Evolutionary conservation across 2,888 invertebrate species (phyloP).

Genomic region (Drosophila infuscata): DNA sequence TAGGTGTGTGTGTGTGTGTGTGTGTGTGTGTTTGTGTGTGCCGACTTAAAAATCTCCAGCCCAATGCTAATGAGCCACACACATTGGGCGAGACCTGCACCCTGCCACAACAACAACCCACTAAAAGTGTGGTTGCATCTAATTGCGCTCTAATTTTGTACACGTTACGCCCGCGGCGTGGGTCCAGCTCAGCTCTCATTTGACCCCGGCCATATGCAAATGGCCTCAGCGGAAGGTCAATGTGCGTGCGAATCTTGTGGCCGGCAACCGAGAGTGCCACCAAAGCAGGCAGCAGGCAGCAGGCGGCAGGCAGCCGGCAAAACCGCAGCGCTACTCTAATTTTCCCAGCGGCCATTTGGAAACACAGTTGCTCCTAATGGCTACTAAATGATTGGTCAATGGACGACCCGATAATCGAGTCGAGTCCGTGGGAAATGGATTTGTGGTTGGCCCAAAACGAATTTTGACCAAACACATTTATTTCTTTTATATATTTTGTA

Average conservation of each 20-base stretch:
- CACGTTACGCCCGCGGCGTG: slow-evolving; percentile 64
- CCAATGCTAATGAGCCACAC: slow-evolving; percentile 67
- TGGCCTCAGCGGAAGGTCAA: slow-evolving; percentile 76
- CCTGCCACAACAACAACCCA: slow-evolving; percentile 2
- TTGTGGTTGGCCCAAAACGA: slow-evolving; percentile 54
- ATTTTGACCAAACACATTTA: slow-evolving; percentile 5
- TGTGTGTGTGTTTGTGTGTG: slow-evolving; percentile 3
- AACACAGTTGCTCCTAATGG: slow-evolving; percentile 43
- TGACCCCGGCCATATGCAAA: slow-evolving; percentile 68
- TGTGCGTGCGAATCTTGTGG: slow-evolving; percentile 74
- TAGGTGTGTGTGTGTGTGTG: neutral
- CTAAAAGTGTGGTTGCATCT: slow-evolving; percentile 58
- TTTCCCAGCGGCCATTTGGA: slow-evolving; percentile 49
- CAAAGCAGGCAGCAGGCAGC: slow-evolving; percentile 28
- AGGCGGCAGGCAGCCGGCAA: slow-evolving; percentile 21
- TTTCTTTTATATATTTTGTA: neutral
- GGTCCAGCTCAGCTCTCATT: slow-evolving; percentile 7
- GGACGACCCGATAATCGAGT: slow-evolving; percentile 61
- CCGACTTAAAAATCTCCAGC: slow-evolving; percentile 30
- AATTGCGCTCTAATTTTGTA: slow-evolving; percentile 71
- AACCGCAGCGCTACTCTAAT: slow-evolving; percentile 77
- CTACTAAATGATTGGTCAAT: slow-evolving; percentile 53
- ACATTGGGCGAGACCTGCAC: neutral
- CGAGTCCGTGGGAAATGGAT: slow-evolving; percentile 63
- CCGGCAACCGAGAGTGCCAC: slow-evolving; percentile 49